Base-by-base conservation (phyloP, 2,888 invertebrate species). In the Mechanitis messenoides region DNA sequence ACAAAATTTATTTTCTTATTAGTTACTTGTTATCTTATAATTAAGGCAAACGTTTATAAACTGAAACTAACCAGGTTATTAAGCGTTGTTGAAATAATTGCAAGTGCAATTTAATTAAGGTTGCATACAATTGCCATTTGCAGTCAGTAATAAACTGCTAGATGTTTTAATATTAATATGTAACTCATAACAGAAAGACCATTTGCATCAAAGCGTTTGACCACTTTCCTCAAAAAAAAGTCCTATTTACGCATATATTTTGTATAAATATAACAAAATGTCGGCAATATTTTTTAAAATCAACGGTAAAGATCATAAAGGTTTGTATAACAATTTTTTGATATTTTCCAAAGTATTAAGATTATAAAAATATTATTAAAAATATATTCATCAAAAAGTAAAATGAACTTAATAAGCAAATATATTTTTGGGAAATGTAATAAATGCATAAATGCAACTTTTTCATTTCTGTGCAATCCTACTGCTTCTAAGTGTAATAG, bases 211-310 rank as follows among this genome's bases (percentile, higher is more conserved):
- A 50, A 50, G 31, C 6, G 6, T 3, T 50, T 31, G 31, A 31
- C 1, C 31, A 3, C 1, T 31, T 7, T 3, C 28, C 0, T 31
- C 7, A 7, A 31, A 50, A 50, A 28, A 31, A 31, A 50, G 11
- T 31, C 42, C 9, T 42, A 42, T 7, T 42, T 6, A 9, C 6
- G 11, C 42, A 9, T 42, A 42, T 55, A 50, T 54, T 9, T 3
- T 55, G 38, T 45, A 33, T 1, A 42, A 9, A 42, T 42, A 42
- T 9, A 45, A 45, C 47, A 66, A 59, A 42, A 77, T 77, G 75
- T 68, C 74, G 6, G 67, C 69, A 63, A 72, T 77, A 6, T 55
- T 68, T 38, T 74, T 77, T 58, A 75, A 76, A 65, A 76, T 80
- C 53, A 80, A 79, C 45, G 77, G 74, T 0, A 74, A 68, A 64